phyloP scores from a whole-genome alignment of 2,113 vertebrate genomes.

The Erythrolamprus reginae region DNA sequence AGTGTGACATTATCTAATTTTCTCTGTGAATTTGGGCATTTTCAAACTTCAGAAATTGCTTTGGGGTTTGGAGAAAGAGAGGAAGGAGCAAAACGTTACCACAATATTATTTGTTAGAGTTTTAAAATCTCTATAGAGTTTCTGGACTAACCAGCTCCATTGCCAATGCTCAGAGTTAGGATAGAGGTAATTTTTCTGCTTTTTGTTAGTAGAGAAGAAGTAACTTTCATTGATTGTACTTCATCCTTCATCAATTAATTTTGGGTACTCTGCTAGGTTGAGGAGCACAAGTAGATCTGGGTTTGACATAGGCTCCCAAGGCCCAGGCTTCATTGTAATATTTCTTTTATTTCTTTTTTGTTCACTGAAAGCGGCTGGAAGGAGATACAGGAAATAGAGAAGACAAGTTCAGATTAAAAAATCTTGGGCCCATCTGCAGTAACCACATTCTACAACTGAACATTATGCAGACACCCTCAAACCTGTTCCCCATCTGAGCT shows the following conservation, averaged over 20 bases:
- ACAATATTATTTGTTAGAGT: background rate
- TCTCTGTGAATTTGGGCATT: background rate
- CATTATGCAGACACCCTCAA: background rate
- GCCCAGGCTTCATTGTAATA: background rate
- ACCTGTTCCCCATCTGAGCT: slow-evolving; percentile 38
- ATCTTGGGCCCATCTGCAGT: slow-evolving; percentile 16
- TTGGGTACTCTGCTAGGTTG: background rate
- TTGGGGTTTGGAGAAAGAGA: background rate
- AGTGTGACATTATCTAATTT: background rate
- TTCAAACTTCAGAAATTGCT: background rate
- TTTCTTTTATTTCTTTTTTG: background rate
- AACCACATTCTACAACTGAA: slow-evolving; percentile 25
- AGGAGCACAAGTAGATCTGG: background rate
- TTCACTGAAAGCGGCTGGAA: background rate
- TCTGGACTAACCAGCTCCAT: too few relatives aligned
- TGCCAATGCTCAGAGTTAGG: background rate
- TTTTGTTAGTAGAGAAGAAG: background rate
- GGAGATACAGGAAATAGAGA: background rate
- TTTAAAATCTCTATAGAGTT: background rate
- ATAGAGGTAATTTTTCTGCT: background rate
- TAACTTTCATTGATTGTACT: background rate
- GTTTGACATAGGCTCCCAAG: background rate
- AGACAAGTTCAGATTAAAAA: slow-evolving; percentile 33
- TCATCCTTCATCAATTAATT: background rate
- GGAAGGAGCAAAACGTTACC: background rate